Evolutionary conservation across 2,113 vertebrate genomes (phyloP).

Genomic region (Xiphophorus couchianus): DNA sequence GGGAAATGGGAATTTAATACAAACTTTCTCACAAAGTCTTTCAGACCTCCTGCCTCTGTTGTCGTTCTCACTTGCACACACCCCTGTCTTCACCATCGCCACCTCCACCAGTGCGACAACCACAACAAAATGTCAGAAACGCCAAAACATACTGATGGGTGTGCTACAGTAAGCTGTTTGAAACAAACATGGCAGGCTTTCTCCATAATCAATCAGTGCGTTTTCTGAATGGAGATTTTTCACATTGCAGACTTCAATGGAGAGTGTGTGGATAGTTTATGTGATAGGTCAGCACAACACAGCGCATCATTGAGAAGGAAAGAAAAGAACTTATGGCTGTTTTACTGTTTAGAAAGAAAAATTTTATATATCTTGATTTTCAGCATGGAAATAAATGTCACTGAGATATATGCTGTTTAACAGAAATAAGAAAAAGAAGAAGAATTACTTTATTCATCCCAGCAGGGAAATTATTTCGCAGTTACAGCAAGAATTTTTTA

Average conservation of each 20-base stretch:
- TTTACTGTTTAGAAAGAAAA: background rate
- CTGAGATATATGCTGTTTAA: no score
- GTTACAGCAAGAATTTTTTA: no score
- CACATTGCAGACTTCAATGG: background rate
- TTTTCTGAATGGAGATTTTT: slow-evolving; percentile 8
- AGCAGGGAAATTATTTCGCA: no score
- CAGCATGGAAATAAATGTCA: no score
- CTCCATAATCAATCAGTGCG: background rate
- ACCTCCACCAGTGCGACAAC: slow-evolving; percentile 46
- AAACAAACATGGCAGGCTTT: slow-evolving; percentile 4
- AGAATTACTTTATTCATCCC: no score
- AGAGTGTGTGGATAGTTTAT: background rate
- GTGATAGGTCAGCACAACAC: background rate
- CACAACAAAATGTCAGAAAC: slow-evolving; percentile 66
- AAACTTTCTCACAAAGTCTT: slow-evolving; percentile 83
- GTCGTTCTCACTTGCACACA: slow-evolving; percentile 44
- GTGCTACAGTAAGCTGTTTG: slow-evolving; percentile 16
- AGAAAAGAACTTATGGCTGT: background rate
- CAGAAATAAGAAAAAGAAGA: background rate
- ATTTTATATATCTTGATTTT: no score
- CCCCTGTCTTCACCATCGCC: slow-evolving; percentile 39
- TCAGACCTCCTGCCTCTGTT: slow-evolving; percentile 58
- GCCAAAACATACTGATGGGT: slow-evolving; percentile 33
- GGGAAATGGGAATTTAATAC: slow-evolving; percentile 85
- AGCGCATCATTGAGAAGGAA: background rate